Percentiles rank a stretch among this genome's conserved stretches.
Evolutionary conservation across 2,888 invertebrate genomes (phyloP).

Genomic region (Polymixis lichenea): DNA sequence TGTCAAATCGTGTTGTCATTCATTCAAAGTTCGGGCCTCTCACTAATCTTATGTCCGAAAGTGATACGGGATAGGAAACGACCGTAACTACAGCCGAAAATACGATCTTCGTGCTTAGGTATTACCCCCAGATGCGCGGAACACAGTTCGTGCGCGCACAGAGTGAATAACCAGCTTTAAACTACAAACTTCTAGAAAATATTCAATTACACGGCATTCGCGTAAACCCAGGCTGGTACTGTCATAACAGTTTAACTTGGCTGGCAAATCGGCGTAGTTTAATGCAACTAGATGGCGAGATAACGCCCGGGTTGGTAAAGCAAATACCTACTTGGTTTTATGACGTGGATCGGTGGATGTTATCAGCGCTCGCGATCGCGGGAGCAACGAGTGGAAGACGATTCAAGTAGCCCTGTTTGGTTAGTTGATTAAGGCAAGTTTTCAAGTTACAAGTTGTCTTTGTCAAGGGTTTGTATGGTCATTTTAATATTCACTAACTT

Average conservation of each 20-base stretch:
- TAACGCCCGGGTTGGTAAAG: slow-evolving; percentile 49
- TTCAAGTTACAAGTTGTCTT: slow-evolving; percentile 7
- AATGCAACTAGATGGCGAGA: slow-evolving; percentile 65
- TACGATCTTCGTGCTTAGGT: too few species aligned
- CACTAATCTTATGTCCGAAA: too few species aligned
- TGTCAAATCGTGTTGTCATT: too few species aligned
- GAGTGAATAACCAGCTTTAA: slow-evolving; percentile 10
- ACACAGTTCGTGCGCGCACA: not conserved
- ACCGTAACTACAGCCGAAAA: too few species aligned
- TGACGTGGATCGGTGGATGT: slow-evolving; percentile 51
- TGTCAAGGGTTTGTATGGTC: not conserved
- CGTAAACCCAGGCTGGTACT: slow-evolving; percentile 44
- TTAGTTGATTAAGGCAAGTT: slow-evolving; percentile 33
- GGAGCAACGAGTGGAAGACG: slow-evolving; percentile 53
- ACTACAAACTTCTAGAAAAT: slow-evolving; percentile 46
- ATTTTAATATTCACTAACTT: not conserved
- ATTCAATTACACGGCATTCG: slow-evolving; percentile 58
- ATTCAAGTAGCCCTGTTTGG: slow-evolving; percentile 36
- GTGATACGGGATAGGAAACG: too few species aligned
- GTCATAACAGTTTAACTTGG: slow-evolving; percentile 59
- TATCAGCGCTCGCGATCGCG: slow-evolving; percentile 56
- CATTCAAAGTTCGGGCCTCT: too few species aligned
- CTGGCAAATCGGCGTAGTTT: slow-evolving; percentile 63
- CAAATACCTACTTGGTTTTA: slow-evolving; percentile 60
- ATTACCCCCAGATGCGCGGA: not conserved